A percentile compares a stretch with the other conserved stretches of the same genome.
phyloP scores from a whole-genome alignment of 2,797 vertebrate species.

The Melopsittacus undulatus region DNA sequence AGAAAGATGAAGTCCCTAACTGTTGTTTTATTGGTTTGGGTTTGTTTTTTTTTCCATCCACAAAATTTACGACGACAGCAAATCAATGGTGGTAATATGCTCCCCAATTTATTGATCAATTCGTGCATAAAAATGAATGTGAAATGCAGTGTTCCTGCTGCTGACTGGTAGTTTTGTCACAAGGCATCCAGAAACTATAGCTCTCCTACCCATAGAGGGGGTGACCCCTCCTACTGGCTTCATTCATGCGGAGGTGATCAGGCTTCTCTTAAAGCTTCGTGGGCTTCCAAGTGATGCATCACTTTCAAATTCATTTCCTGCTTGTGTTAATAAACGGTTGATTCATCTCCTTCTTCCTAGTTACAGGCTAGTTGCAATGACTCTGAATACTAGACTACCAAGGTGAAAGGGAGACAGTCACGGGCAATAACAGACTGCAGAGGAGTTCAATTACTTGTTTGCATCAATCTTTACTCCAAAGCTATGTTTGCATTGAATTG shows the following conservation, averaged over 20 bases:
- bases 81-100: background rate
- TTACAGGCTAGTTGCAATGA: background rate
- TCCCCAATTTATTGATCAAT: background rate
- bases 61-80: background rate
- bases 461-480: slow-evolving; percentile 31
- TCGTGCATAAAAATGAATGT: background rate
- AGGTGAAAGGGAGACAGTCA: slow-evolving; percentile 19
- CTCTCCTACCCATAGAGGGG: background rate
- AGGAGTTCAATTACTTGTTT: slow-evolving; percentile 33
- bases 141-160: background rate
- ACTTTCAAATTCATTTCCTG: slow-evolving; percentile 42
- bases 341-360: slow-evolving; percentile 24
- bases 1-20: background rate
- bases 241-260: background rate
- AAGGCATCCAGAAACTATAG: background rate
- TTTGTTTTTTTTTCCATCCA: background rate
- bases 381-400: background rate
- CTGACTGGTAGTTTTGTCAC: background rate
- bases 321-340: slow-evolving; percentile 28
- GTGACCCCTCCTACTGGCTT: background rate
- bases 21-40: background rate
- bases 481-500: background rate
- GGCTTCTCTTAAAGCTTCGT: background rate
- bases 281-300: background rate
- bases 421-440: background rate